These are phyloP conservation scores for Pyrocephalus nanus DNA, from an alignment of 2,797 vertebrate genomes.

Conservation along the genomic window DNA sequence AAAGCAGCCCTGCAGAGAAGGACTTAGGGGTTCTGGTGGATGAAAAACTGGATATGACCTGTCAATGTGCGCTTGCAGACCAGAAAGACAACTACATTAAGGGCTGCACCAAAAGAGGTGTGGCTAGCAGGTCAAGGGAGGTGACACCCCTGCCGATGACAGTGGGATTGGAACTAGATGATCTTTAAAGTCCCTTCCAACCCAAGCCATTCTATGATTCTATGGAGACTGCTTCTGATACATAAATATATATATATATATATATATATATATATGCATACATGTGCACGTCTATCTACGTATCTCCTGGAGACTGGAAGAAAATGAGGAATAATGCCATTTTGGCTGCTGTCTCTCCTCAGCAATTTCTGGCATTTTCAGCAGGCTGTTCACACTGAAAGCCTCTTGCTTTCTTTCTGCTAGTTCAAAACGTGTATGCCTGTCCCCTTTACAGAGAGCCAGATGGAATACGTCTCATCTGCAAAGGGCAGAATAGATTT, in stretches of 20 bases:
- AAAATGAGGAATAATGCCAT: slow-evolving; percentile 6
- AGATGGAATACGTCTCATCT: slow-evolving; percentile 60
- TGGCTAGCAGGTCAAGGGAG: neutral
- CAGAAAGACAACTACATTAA: neutral
- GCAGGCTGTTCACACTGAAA: slow-evolving; percentile 39
- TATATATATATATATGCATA: neutral
- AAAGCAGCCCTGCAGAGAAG: neutral
- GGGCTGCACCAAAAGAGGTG: neutral
- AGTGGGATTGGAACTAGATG: neutral
- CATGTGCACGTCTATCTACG: accelerated
- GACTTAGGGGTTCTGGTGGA: neutral
- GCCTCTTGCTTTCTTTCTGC: slow-evolving; percentile 30
- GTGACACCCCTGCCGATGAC: neutral
- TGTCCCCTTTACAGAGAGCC: slow-evolving; percentile 14
- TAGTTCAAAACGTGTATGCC: slow-evolving; percentile 3
- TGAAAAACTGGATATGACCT: neutral
- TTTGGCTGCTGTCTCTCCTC: neutral
- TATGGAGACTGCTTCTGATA: neutral
- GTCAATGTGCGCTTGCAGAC: neutral
- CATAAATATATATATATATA: neutral
- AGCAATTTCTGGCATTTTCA: slow-evolving; percentile 21
- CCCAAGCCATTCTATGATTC: neutral
- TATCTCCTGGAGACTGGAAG: neutral
- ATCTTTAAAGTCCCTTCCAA: neutral
- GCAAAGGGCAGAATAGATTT: slow-evolving; percentile 60